Evolutionary conservation across 2,888 invertebrate species (phyloP).

Genomic region (Apotomis capreana): DNA sequence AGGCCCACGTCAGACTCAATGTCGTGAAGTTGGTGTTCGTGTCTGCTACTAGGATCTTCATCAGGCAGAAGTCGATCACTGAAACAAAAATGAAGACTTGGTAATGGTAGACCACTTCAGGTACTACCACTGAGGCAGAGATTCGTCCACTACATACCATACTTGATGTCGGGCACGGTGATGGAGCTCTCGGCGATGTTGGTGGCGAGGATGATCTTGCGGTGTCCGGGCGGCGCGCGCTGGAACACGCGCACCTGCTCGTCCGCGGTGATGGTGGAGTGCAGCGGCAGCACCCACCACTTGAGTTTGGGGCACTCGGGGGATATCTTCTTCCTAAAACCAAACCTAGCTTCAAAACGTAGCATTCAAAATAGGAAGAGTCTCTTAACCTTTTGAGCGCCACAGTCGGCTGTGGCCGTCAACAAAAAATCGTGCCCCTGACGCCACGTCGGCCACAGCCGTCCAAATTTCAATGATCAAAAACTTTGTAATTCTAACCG

Average conservation of each 20-base stretch:
- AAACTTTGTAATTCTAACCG: no score
- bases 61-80: slow-evolving; percentile 98
- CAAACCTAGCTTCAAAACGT: slow-evolving; percentile 7
- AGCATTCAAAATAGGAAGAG: no score
- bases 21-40: slow-evolving; percentile 89
- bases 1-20: slow-evolving; percentile 93
- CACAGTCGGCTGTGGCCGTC: no score
- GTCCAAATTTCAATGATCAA: no score
- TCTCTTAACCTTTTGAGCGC: no score
- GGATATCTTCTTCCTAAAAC: slow-evolving; percentile 55
- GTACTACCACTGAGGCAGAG: no score
- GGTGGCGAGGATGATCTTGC: slow-evolving; percentile 94
- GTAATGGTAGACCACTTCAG: no score
- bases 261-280: slow-evolving; percentile 90
- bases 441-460: no score
- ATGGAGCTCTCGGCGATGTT: slow-evolving; percentile 97
- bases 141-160: slow-evolving; percentile 77
- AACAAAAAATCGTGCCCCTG: no score
- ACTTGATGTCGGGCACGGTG: slow-evolving; percentile 94
- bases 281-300: slow-evolving; percentile 85
- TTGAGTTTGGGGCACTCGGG: slow-evolving; percentile 59
- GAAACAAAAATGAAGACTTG: slow-evolving; percentile 48
- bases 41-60: slow-evolving; percentile 91
- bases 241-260: slow-evolving; percentile 87
- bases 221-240: slow-evolving; percentile 83